Percentiles rank a stretch among this genome's conserved stretches.
These are phyloP conservation scores for Liparis tanakae DNA, from an alignment of 2,797 vertebrate species.

Conservation along the genomic window DNA sequence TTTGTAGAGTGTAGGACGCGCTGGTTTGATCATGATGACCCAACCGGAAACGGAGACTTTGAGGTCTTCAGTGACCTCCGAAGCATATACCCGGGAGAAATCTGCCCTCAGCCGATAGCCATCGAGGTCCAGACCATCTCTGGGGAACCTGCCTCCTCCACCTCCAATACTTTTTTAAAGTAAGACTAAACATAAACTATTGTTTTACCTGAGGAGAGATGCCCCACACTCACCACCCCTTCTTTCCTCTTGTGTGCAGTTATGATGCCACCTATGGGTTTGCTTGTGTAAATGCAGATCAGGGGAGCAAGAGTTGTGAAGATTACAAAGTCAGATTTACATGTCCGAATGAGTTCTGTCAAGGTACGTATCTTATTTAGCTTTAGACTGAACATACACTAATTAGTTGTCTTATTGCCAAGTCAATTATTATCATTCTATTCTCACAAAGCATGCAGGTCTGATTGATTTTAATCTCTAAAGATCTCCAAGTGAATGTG, in stretches of 20 bases:
- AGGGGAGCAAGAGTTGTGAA: slow-evolving; percentile 36
- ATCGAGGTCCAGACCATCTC: slow-evolving; percentile 65
- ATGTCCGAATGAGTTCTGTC: slow-evolving; percentile 63
- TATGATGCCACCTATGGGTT: slow-evolving; percentile 59
- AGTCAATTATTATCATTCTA: background rate
- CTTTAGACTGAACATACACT: background rate
- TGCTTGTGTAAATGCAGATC: slow-evolving; percentile 61
- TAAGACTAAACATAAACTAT: background rate
- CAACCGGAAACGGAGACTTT: slow-evolving; percentile 59
- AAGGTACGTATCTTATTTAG: slow-evolving; percentile 31
- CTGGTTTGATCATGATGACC: slow-evolving; percentile 71
- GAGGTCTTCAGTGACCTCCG: slow-evolving; percentile 64
- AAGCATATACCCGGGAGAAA: slow-evolving; percentile 39
- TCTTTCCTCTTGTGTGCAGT: slow-evolving; percentile 37
- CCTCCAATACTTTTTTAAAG: slow-evolving; percentile 54
- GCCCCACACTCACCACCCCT: background rate
- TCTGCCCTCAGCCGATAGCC: slow-evolving; percentile 61
- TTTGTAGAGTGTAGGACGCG: slow-evolving; percentile 59
- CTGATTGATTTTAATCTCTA: background rate
- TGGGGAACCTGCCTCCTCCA: slow-evolving; percentile 49
- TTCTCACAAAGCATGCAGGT: background rate
- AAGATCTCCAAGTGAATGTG: background rate
- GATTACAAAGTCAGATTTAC: slow-evolving; percentile 68
- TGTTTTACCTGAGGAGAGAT: background rate
- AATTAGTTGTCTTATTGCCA: background rate